Conservation (phyloP, 2,113 vertebrate genomes). For the Apteryx mantelli region DNA sequence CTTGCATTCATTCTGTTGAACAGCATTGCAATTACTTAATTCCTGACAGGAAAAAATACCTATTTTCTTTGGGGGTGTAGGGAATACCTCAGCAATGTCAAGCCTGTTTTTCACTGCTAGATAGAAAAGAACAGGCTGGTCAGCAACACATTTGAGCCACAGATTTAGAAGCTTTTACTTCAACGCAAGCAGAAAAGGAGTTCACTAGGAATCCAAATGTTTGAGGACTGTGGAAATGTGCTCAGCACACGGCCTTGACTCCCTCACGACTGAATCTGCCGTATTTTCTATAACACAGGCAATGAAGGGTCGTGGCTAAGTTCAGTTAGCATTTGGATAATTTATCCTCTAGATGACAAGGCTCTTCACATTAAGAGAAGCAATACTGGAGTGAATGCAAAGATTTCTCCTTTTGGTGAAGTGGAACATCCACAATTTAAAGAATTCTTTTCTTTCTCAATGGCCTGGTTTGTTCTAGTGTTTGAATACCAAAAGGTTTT, state of each 20-base stretch:
- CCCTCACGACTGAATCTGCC: not conserved
- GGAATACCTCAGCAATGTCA: not conserved
- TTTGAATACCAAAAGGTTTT: not conserved
- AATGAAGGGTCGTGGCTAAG: not conserved
- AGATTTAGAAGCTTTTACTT: not conserved
- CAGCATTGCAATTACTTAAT: not conserved
- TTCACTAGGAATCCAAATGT: not conserved
- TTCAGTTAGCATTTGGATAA: not conserved
- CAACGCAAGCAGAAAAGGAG: not conserved
- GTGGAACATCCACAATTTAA: not conserved
- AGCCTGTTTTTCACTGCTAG: not conserved
- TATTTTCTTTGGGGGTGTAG: not conserved
- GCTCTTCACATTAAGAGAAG: not conserved
- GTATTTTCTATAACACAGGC: not conserved
- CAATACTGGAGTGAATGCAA: not conserved
- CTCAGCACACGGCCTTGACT: not conserved
- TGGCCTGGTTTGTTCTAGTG: not conserved
- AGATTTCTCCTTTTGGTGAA: not conserved
- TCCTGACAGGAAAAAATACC: not conserved
- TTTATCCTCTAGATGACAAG: not conserved
- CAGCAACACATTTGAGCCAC: not conserved
- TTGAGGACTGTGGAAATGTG: not conserved
- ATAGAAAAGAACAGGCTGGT: not conserved
- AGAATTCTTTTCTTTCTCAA: not conserved
- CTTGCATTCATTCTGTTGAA: not conserved